These are phyloP conservation scores for Ceratosolen solmsi DNA, from an alignment of 1,140 invertebrate species.

Conservation along the genomic window DNA sequence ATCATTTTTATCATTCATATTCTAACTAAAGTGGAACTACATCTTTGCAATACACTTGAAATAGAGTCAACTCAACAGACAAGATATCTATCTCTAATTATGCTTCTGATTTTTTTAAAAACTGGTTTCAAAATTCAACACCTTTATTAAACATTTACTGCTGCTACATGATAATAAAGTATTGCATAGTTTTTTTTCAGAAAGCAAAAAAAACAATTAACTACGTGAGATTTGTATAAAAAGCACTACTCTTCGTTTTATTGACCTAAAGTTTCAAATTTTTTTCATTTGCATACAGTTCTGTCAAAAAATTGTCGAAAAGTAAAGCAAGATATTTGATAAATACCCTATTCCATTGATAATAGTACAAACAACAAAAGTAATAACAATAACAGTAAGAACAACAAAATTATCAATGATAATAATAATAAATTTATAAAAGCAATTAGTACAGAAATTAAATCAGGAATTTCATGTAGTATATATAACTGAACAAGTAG, in stretches of 20 bases:
- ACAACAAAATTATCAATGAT: background rate
- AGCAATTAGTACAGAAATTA: background rate
- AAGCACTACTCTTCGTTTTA: no score
- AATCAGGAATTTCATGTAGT: background rate
- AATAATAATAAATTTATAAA: background rate
- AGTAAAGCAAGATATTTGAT: background rate
- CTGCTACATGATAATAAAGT: background rate
- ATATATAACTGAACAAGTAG: background rate
- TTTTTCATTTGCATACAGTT: no score
- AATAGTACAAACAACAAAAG: background rate
- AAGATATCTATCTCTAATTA: constrained; percentile 45
- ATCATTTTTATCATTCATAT: constrained; percentile 27
- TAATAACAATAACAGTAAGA: background rate
- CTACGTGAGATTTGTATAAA: no score
- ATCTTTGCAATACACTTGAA: constrained; percentile 30
- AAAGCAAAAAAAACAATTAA: no score
- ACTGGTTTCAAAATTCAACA: constrained; percentile 47
- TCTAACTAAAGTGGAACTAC: constrained; percentile 26
- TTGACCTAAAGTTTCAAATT: no score
- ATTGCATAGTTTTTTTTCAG: background rate
- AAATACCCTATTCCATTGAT: background rate
- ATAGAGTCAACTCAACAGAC: constrained; percentile 30
- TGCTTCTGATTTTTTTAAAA: constrained; percentile 37
- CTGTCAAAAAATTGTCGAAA: no score
- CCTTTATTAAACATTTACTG: constrained; percentile 20